Conservation (phyloP, 2,888 invertebrate species). For the Nomada hirtipes region DNA sequence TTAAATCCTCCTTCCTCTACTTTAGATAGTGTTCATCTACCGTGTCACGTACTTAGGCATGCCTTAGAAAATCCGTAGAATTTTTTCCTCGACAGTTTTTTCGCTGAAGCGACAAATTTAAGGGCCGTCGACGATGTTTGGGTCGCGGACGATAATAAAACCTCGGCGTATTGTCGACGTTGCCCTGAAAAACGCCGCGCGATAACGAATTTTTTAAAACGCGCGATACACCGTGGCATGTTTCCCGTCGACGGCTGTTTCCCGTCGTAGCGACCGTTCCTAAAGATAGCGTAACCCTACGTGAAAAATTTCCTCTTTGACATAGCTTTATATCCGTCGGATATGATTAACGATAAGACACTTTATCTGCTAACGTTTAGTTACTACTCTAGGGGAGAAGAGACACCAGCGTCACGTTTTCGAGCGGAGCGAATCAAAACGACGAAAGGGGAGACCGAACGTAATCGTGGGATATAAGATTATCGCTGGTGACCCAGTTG, state of each 20-base stretch:
- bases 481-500: conserved; percentile 5
- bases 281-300: conserved; percentile 31
- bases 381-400: neutral
- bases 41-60: conserved; percentile 54
- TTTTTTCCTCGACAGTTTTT: conserved; percentile 30
- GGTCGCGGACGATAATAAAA: neutral
- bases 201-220: conserved; percentile 5
- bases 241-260: conserved; percentile 3
- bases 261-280: conserved; percentile 28
- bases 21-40: conserved; percentile 50
- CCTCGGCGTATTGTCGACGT: neutral
- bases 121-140: neutral
- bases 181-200: neutral
- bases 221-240: neutral
- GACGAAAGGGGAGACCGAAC: neutral
- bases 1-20: conserved; percentile 37
- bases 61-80: conserved; percentile 51
- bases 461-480: neutral
- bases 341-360: conserved; percentile 41
- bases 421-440: conserved; percentile 12
- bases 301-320: conserved; percentile 27
- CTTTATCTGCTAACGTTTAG: conserved; percentile 27
- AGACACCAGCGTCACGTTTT: conserved; percentile 5
- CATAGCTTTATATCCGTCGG: conserved; percentile 41
- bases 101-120: conserved; percentile 1